Base-by-base conservation (phyloP, 1,140 invertebrate species). In the Drosophila obscura region DNA sequence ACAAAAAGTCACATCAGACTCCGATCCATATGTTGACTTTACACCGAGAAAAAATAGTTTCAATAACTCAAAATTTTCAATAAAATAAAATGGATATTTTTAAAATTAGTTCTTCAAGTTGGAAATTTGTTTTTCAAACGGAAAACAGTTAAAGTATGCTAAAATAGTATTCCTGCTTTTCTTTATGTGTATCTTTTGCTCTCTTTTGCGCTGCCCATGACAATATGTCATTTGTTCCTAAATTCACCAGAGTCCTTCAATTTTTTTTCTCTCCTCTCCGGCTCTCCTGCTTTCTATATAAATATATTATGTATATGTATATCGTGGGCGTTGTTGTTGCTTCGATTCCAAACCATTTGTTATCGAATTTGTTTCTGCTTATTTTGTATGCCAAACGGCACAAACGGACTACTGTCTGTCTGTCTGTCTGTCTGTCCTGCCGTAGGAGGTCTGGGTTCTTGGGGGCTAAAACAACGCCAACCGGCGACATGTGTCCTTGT, bases 191-290 rank as follows among this genome's bases (percentile, higher is more conserved):
- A 26, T 44, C 44, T 16, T 31, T 51, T 48, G 16, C 60, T 56
- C 51, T 35, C 3, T 49, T 51, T 73, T 67, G 6, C 50, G 61
- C 16, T 68, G 77, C 60, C 65, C 73, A 67, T 66, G 83, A 87
- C 83, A 88, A 87, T 87, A 87, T 87, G 83, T 87, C 83, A 87
- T 88, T 87, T 87, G 83, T 88, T 83, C 79, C 58, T 64, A 79
- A 81, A 87, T 76, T 77, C 81, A 50, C 55, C 68, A 68, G 41
- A 41, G 73, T 78, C 69, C 76, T 80, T 84, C 59, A 44, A 46
- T 64, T 59, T 46, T 69, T 74, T 74, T 11, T 55, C 58, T 13
- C n/a, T 55, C 43, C 7, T 19, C 31, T n/a, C 28, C 22, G 4
- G 35, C 44, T 51, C 4, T 24, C 35, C 24, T n/a, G n/a, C 41